A percentile compares a stretch with the other conserved stretches of the same genome.
Conservation (phyloP, 2,888 invertebrate species). For the Thereva unica region DNA sequence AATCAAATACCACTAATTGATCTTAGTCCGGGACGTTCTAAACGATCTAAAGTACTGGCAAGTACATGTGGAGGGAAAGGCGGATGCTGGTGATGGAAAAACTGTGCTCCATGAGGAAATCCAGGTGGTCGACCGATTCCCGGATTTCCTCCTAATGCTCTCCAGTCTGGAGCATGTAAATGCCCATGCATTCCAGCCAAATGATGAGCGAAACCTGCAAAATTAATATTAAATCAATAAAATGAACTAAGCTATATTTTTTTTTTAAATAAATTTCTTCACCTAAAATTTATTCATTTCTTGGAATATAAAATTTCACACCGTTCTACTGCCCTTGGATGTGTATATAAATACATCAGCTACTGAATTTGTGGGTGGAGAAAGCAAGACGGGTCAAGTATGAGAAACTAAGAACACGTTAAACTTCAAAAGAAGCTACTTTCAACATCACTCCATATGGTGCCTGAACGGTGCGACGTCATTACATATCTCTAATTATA, state of each 20-base stretch:
- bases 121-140: slow-evolving; percentile 50
- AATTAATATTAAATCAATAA: too few relatives aligned
- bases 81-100: slow-evolving; percentile 60
- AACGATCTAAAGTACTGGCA: slow-evolving; percentile 60
- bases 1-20: slow-evolving; percentile 50
- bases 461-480: slow-evolving; percentile 9
- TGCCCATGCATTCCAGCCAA: slow-evolving; percentile 70
- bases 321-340: slow-evolving; percentile 18
- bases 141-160: slow-evolving; percentile 57
- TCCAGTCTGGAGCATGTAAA: slow-evolving; percentile 68
- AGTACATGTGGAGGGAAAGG: slow-evolving; percentile 65
- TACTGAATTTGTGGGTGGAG: slow-evolving; percentile 6
- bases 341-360: slow-evolving; percentile 17
- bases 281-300: slow-evolving; percentile 1
- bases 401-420: slow-evolving; percentile 17
- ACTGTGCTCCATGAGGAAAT: slow-evolving; percentile 55
- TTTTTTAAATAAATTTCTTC: too few relatives aligned
- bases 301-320: slow-evolving; percentile 3
- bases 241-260: too few relatives aligned
- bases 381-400: slow-evolving; percentile 31
- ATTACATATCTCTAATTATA: slow-evolving; percentile 33
- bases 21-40: slow-evolving; percentile 49
- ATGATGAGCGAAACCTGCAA: slow-evolving; percentile 75
- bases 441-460: slow-evolving; percentile 10
- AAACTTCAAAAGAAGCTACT: slow-evolving; percentile 25